phyloP scores from a whole-genome alignment of 2,113 vertebrate genomes.

The Xiphias gladius region DNA sequence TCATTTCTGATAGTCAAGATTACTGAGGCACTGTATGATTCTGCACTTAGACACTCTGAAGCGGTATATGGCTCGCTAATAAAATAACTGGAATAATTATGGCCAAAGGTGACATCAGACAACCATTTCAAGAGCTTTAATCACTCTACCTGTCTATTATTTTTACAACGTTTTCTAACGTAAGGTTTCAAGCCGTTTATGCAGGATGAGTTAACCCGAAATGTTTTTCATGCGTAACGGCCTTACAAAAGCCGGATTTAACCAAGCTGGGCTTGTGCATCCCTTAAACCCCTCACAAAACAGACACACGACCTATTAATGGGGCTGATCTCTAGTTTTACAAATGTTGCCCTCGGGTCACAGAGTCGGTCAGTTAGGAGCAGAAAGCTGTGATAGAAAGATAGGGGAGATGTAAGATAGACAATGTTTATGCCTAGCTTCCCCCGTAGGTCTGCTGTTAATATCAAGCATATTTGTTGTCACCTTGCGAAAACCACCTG shows the following conservation, averaged over 20 bases:
- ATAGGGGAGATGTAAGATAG: constrained; percentile 33
- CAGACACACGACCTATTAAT: background rate
- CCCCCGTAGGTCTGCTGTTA: constrained; percentile 50
- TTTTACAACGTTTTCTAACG: constrained; percentile 3
- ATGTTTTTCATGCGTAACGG: constrained; percentile 8
- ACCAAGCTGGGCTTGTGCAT: background rate
- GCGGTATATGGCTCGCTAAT: constrained; percentile 20
- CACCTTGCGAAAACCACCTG: constrained; percentile 37
- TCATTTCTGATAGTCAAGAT: constrained; percentile 68
- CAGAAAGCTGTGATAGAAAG: constrained; percentile 4
- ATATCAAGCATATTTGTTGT: constrained; percentile 46
- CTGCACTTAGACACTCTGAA: constrained; percentile 46
- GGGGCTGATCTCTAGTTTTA: constrained; percentile 9
- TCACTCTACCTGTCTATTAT: background rate
- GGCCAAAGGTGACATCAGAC: constrained; percentile 38
- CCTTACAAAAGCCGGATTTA: background rate
- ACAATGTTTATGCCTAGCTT: constrained; percentile 22
- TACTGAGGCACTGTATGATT: constrained; percentile 29
- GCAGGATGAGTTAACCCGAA: background rate
- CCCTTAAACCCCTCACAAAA: too few species aligned
- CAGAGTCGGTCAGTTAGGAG: constrained; percentile 13
- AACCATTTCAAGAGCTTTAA: constrained; percentile 11
- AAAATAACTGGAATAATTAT: constrained; percentile 53
- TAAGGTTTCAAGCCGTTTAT: background rate
- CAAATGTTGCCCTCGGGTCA: constrained; percentile 17